Evolutionary conservation across 1,140 invertebrate species (phyloP), one percentile per base, ranked within the genome.

Genomic region (Chrysoperla carnea): DNA sequence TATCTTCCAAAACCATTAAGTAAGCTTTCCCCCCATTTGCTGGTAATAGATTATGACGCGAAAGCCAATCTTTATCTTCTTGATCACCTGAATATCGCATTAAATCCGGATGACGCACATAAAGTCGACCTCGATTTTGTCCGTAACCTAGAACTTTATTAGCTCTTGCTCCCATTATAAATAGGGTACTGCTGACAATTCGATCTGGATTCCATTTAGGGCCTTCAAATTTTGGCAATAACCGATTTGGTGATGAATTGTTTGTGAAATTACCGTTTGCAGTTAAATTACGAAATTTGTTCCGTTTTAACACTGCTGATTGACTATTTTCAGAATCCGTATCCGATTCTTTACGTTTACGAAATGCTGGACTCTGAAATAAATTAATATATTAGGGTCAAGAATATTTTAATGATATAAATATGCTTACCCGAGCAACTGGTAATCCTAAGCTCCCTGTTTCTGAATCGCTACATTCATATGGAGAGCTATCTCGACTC

Each of bases 61-160:
- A 72, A 17, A 88, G 67, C 83, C 83, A 86, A 54, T 83, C 78
- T 55, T 84, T 84, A 52, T 88, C 84, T 50, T 83, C 78, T 45
- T 75, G 74, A 54, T 88, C 84, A 36, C 81, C 80, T 41, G 75
- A 75, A 61, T 87, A 88, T 53, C 78, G 72, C 39, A 81, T 74
- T 11, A 86, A 49, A 27, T 81, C 79, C 29, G 82, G 76, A 66
- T 87, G 83, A 56, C 83, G 74, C 3, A 80, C 78, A 50, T 84
- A 84, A 6, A 85, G 52, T 23, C 81, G 65, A 6, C 81, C 81
- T 50, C 81, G 63, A 4, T 78, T 81, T 50, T 78, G 76, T 17
- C 79, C 78, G 50, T 82, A 68, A n/a, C 81, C 81, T 40, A 84
- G 60, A 42, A 80, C 81, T 62, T 80, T 81, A 51, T 75, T 75